Evolutionary conservation across 1,140 invertebrate genomes (phyloP), one percentile per base, ranked within the genome.

Genomic region (Platyscapa corneri): DNA sequence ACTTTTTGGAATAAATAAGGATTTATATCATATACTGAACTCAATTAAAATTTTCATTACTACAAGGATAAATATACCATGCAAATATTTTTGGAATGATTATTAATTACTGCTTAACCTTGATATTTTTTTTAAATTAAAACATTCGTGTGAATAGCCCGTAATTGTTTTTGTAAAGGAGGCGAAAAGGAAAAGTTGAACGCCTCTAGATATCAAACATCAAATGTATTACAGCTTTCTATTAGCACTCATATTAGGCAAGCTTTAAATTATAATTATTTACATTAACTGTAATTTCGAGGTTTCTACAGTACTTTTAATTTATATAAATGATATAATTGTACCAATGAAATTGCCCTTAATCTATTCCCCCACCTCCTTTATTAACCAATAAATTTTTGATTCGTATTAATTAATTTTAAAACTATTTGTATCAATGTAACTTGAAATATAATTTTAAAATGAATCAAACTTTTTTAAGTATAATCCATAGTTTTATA

Each of bases 1-100:
- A 75, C 12, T 70, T 75, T 12, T 37, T 56, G 12, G 12, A 49
- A 7, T 12, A 65, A 83, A 39, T 65, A 72, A 16, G 18, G 23
- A 70, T 53, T 49, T 7, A 70, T 53, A 78, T 84, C 56, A 84
- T 14, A 34, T 83, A 64, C 20, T 30, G 20, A 16, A 30, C 20
- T 32, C 0, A 18, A 75, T 75, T 75, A 32, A 42, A 64, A 74
- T 46, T 83, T 64, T 75, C 23, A 83, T 42, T 37, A 39, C 14
- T 20, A 81, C 2, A 1, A 80, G 49, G 27, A 74, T 42, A 80
- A 80, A 80, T 46, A 20, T 42, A 60, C 39, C 30, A 27, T 60
- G 16, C 27, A 74, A 56, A 74, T 60, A 32, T 12, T 76, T 65
- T n/a, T 64, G 7, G 10, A 53, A n/a, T 46, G 6, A 23, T 83